Percentiles rank a stretch among this genome's conserved stretches.
phyloP scores from a whole-genome alignment of 2,888 invertebrate species.

The Merodon equestris region DNA sequence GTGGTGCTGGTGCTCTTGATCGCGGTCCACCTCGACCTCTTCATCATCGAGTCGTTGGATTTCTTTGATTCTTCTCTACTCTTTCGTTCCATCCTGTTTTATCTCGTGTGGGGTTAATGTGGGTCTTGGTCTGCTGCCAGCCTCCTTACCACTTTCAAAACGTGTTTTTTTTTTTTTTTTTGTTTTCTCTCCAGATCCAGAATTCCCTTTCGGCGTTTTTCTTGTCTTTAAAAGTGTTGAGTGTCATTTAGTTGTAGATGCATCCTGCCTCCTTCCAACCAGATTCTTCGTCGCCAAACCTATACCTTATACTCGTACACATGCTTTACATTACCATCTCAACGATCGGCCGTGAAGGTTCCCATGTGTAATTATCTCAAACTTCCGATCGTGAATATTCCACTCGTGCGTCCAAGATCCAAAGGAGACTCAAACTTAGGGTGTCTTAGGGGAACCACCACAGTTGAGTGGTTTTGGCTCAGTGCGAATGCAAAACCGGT shows the following conservation, averaged over 20 bases:
- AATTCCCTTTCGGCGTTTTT: slow-evolving; percentile 49
- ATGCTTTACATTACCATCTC: slow-evolving; percentile 56
- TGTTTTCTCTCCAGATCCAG: not conserved
- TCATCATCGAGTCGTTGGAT: slow-evolving; percentile 15
- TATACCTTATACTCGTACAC: slow-evolving; percentile 13
- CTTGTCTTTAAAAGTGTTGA: slow-evolving; percentile 51
- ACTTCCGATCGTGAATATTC: too few relatives aligned
- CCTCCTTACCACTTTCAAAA: slow-evolving; percentile 21
- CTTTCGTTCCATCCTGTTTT: slow-evolving; percentile 15
- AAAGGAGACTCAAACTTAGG: too few relatives aligned
- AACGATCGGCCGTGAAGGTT: too few relatives aligned
- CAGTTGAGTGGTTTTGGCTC: not conserved
- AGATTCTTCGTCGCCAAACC: not conserved
- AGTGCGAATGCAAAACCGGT: too few relatives aligned
- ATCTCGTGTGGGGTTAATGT: slow-evolving; percentile 32
- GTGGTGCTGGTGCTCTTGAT: slow-evolving; percentile 25
- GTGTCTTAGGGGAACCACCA: too few relatives aligned
- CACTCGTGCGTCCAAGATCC: too few relatives aligned
- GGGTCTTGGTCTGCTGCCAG: too few relatives aligned
- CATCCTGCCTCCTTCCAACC: slow-evolving; percentile 3
- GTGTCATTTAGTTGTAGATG: slow-evolving; percentile 58
- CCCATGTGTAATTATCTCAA: too few relatives aligned
- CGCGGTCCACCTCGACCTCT: slow-evolving; percentile 11
- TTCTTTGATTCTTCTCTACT: not conserved
- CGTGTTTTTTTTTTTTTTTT: slow-evolving; percentile 30